A percentile compares a stretch with the other conserved stretches of the same genome.
Conservation (phyloP, 2,888 invertebrate genomes). For the Trisateles emortualis region DNA sequence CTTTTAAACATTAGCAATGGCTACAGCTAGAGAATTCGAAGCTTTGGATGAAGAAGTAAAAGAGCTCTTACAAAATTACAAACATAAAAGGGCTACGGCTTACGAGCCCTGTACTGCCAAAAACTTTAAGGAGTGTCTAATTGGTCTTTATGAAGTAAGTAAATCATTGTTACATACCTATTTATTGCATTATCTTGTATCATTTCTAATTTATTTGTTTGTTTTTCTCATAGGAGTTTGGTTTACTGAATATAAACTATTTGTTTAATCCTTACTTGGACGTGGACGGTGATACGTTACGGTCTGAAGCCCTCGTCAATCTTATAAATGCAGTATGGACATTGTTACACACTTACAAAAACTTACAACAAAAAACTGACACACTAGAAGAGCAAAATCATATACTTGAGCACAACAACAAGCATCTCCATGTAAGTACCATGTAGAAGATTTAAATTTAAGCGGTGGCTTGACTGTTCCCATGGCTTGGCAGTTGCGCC, state of each 20-base stretch:
- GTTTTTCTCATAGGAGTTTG: conserved; percentile 64
- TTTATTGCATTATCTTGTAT: not conserved
- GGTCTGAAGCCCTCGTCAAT: conserved; percentile 67
- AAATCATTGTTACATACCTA: not conserved
- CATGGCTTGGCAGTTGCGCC: too few relatives aligned
- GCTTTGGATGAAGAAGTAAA: conserved; percentile 78
- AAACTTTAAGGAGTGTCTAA: conserved; percentile 76
- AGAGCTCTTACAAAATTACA: conserved; percentile 77
- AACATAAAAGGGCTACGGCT: conserved; percentile 71
- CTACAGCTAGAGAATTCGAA: conserved; percentile 53
- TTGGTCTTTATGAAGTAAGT: conserved; percentile 75
- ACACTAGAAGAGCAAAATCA: conserved; percentile 71
- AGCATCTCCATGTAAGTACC: conserved; percentile 72
- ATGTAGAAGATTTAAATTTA: too few relatives aligned
- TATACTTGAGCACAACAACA: conserved; percentile 72
- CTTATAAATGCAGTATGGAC: conserved; percentile 77
- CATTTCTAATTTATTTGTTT: too few relatives aligned
- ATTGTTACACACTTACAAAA: conserved; percentile 71
- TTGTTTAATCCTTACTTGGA: conserved; percentile 78
- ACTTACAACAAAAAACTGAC: conserved; percentile 63
- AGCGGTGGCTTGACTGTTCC: too few relatives aligned
- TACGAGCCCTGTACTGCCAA: conserved; percentile 76
- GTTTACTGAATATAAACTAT: conserved; percentile 72
- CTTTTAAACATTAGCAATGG: conserved; percentile 34
- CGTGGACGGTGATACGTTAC: conserved; percentile 57